A percentile compares a stretch with the other conserved stretches of the same genome.
These are phyloP conservation scores for Oncorhynchus tshawytscha DNA, from an alignment of 2,113 vertebrate genomes.

Conservation along the genomic window DNA sequence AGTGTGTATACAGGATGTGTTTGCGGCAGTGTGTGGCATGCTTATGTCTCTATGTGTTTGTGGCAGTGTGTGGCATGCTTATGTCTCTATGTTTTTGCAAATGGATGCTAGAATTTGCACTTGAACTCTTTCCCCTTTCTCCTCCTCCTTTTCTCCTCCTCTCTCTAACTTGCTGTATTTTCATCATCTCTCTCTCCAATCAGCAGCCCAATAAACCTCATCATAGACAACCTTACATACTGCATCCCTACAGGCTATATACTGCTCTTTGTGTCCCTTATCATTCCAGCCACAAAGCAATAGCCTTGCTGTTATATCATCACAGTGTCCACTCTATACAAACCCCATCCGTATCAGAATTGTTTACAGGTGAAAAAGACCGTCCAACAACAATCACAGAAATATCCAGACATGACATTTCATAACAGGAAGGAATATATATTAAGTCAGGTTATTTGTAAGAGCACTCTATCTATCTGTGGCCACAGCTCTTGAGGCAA, in stretches of 20 bases:
- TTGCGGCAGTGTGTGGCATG: not conserved
- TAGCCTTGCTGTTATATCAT: no score
- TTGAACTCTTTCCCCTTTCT: conserved; percentile 14
- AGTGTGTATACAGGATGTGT: conserved; percentile 1
- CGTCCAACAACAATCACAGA: no score
- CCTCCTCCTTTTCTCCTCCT: not conserved
- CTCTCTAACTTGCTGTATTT: conserved; percentile 4
- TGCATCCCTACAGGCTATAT: not conserved
- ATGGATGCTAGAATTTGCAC: not conserved
- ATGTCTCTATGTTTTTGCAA: not conserved
- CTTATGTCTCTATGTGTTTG: not conserved
- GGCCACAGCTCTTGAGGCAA: no score
- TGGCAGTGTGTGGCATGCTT: not conserved
- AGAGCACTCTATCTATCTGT: no score
- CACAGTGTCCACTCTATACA: conserved; percentile 39
- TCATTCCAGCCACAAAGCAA: no score
- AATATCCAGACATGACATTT: no score
- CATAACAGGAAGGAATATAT: no score
- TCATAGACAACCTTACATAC: conserved; percentile 9
- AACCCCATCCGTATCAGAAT: not conserved
- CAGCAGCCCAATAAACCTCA: not conserved
- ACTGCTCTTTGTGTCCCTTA: conserved; percentile 28
- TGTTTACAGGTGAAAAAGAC: no score
- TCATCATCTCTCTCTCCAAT: conserved; percentile 23
- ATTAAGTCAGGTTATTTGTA: no score